Percentiles rank a stretch among this genome's conserved stretches.
Conservation (phyloP, 2,888 invertebrate species). For the Seira musarum region DNA sequence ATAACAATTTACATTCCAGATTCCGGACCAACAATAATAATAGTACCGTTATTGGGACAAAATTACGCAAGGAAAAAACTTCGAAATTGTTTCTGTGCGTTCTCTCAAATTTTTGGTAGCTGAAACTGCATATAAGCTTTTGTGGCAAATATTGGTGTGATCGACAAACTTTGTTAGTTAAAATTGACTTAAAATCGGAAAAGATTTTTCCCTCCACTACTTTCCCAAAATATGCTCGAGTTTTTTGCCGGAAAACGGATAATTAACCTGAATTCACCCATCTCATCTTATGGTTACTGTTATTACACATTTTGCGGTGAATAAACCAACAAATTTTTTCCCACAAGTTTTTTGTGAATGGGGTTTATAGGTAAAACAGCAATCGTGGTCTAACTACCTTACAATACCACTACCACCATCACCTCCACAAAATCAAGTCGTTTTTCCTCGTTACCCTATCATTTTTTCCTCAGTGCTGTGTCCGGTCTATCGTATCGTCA, state of each 20-base stretch:
- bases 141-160: no score
- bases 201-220: neutral
- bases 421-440: no score
- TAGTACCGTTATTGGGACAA: no score
- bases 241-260: slow-evolving; percentile 22
- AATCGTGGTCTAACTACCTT: slow-evolving; percentile 29
- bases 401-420: slow-evolving; percentile 16
- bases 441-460: no score
- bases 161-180: no score
- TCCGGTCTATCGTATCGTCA: no score
- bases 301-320: slow-evolving; percentile 20
- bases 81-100: no score
- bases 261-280: slow-evolving; percentile 54
- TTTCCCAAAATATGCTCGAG: neutral
- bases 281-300: slow-evolving; percentile 53
- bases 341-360: slow-evolving; percentile 37
- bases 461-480: no score
- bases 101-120: no score
- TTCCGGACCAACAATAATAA: slow-evolving; percentile 12
- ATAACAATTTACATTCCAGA: slow-evolving; percentile 25
- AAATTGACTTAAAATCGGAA: neutral
- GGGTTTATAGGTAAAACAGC: neutral
- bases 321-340: no score
- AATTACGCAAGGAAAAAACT: no score
- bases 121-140: no score